Evolutionary conservation across 2,113 vertebrate genomes (phyloP), one percentile per base, ranked within the genome.

Genomic region (Mirounga angustirostris): DNA sequence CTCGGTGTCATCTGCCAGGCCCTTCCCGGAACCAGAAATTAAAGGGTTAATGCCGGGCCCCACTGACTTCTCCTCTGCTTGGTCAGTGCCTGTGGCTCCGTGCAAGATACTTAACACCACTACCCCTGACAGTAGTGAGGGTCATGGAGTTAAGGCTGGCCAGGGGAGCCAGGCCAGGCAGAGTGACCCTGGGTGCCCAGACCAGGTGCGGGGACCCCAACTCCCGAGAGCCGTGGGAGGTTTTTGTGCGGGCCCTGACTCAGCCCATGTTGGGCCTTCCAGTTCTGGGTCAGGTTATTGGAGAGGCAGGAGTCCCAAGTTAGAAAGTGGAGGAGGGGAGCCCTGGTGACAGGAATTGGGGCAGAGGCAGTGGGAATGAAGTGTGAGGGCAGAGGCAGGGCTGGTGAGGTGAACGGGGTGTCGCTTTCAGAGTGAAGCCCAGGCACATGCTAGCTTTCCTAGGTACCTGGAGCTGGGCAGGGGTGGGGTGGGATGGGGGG

Each of bases 371-470:
- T 18, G 40, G 58, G 28, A 85, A 26, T 18, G 26, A 40, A 84
- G 14, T 19, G 7, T 33, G 30, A 22, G 21, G 14, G 1, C 7
- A 71, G 15, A 24, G 12, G 46, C 14, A 26, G 18, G 54, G n/a
- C 1, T 52, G n/a, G 50, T 16, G 14, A 80, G 15, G 24, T 3
- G 63, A 40, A 43, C 14, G 0, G 0, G 3, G 21, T 21, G 43
- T 50, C 22, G 18, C 30, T 56, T 65, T 21, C 36, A 56, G 43
- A 59, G 10, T 15, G 30, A 26, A 24, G 40, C 40, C 50, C 7
- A 1, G 63, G 46, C 2, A 24, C 40, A 12, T 21, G 22, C 28
- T 11, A 88, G 10, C 14, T 4, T 73, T 8, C 5, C n/a, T 2
- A 21, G 43, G 56, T 18, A 40, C 13, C 13, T 26, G 40, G 80